Percentiles rank a stretch among this genome's conserved stretches.
Conservation (phyloP, 2,888 invertebrate genomes). For the Himalopsyche japonica region DNA sequence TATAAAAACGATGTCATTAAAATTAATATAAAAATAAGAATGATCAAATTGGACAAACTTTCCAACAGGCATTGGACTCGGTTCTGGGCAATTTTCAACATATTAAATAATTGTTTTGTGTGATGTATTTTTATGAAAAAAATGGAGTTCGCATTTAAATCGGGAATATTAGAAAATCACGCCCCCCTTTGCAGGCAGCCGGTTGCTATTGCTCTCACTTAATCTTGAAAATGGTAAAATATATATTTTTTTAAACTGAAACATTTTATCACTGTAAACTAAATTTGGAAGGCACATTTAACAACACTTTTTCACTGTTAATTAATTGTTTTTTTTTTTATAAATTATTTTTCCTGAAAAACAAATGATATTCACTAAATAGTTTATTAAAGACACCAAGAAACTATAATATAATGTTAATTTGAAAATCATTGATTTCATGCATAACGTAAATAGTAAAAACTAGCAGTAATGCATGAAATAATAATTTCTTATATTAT, state of each 20-base stretch:
- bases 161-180: slow-evolving; percentile 26
- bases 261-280: neutral
- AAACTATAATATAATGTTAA: too few relatives aligned
- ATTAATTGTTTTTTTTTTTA: neutral
- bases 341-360: neutral
- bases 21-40: too few relatives aligned
- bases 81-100: neutral
- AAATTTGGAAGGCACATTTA: neutral
- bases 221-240: neutral
- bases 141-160: neutral
- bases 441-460: too few relatives aligned
- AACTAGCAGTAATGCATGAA: too few relatives aligned
- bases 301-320: slow-evolving; percentile 7
- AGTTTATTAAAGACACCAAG: too few relatives aligned
- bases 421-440: too few relatives aligned
- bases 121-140: neutral
- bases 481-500: too few relatives aligned
- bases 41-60: too few relatives aligned
- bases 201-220: neutral
- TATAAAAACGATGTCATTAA: neutral
- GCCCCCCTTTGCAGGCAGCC: slow-evolving; percentile 6
- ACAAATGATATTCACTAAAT: neutral
- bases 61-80: neutral
- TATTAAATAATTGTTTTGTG: neutral
- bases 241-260: neutral